Conservation (phyloP, 2,113 vertebrate species). For the Cyanoramphus novaezelandiae region DNA sequence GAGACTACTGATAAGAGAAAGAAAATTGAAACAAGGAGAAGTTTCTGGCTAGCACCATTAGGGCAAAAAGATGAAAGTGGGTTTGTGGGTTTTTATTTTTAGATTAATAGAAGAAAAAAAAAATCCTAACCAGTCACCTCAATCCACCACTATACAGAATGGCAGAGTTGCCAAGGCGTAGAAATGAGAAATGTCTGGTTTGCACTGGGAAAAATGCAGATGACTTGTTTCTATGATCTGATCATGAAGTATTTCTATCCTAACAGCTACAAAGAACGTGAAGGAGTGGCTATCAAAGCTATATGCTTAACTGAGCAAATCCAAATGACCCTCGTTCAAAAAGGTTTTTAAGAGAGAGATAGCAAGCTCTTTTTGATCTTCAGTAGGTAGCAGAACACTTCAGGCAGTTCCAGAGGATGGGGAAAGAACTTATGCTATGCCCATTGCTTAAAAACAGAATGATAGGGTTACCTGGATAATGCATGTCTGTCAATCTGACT, state of each 20-base stretch:
- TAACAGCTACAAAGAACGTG: not conserved
- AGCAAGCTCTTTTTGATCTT: not conserved
- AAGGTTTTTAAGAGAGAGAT: not conserved
- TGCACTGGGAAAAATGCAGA: not conserved
- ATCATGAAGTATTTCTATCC: not conserved
- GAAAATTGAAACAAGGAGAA: not conserved
- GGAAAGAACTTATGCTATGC: not conserved
- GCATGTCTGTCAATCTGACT: not conserved
- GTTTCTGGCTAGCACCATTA: not conserved
- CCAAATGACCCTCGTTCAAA: not conserved
- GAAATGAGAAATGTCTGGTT: not conserved
- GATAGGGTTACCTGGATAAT: not conserved
- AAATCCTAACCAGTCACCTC: not conserved
- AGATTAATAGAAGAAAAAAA: not conserved
- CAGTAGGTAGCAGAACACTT: not conserved
- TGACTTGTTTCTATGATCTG: not conserved
- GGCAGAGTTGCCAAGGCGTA: not conserved
- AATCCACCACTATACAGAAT: not conserved
- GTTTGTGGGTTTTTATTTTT: not conserved
- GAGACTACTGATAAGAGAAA: not conserved
- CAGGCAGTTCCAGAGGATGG: not conserved
- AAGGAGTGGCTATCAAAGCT: not conserved
- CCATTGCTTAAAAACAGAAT: not conserved
- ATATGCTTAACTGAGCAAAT: not conserved
- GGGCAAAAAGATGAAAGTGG: not conserved